Conservation (phyloP, 2,113 vertebrate genomes). For the Salvelinus alpinus region DNA sequence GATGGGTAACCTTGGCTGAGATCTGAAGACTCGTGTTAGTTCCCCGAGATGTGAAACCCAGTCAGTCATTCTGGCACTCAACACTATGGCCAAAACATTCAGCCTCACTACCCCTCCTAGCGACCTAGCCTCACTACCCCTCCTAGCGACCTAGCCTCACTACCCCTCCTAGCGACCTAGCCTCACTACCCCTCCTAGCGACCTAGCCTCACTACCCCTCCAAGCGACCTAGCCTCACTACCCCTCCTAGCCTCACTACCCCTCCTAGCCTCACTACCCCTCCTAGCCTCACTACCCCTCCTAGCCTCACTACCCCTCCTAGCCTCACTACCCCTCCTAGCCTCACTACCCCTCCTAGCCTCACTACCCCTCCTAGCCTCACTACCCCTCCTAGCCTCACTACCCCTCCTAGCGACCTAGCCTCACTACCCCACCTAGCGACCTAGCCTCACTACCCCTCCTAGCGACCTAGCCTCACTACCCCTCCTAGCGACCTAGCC, state of each 20-base stretch:
- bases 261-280: no score
- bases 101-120: constrained; percentile 24
- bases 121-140: constrained; percentile 26
- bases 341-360: no score
- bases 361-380: constrained; percentile 31
- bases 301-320: no score
- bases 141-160: constrained; percentile 9
- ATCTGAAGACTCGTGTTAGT: background rate
- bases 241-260: constrained; percentile 23
- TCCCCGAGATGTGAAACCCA: constrained; percentile 18
- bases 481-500: background rate
- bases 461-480: constrained; percentile 16
- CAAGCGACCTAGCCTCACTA: no score
- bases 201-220: no score
- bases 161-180: background rate
- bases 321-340: constrained; percentile 21
- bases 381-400: no score
- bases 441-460: constrained; percentile 11
- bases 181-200: constrained; percentile 21
- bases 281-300: no score
- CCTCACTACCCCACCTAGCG: no score
- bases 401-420: background rate
- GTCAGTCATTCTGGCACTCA: constrained; percentile 13
- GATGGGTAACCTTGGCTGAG: no score
- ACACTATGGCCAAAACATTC: background rate